These are phyloP conservation scores for Tineola bisselliella DNA, from an alignment of 2,888 invertebrate genomes.

Conservation along the genomic window DNA sequence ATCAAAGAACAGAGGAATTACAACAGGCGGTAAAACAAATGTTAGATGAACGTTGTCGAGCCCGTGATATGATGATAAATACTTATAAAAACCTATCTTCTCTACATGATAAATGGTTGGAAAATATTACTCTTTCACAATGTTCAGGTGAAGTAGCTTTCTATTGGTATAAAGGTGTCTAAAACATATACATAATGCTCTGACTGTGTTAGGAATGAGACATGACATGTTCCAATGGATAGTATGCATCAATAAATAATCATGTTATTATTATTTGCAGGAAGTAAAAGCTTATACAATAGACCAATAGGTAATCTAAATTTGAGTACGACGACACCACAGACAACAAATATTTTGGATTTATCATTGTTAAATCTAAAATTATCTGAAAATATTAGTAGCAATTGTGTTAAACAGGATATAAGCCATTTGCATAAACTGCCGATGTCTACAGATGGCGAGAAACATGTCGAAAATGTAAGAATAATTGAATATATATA, in stretches of 20 bases:
- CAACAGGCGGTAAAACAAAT: conserved; percentile 75
- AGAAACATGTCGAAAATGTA: conserved; percentile 70
- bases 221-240: no score
- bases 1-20: conserved; percentile 74
- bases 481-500: no score
- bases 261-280: background rate
- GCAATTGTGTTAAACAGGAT: conserved; percentile 53
- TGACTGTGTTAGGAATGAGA: no score
- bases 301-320: conserved; percentile 61
- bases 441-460: conserved; percentile 59
- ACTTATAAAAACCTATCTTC: conserved; percentile 70
- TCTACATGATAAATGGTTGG: conserved; percentile 56
- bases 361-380: conserved; percentile 70
- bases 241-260: no score
- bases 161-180: no score
- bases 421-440: conserved; percentile 45
- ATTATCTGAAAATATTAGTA: conserved; percentile 69
- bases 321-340: conserved; percentile 50
- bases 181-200: no score
- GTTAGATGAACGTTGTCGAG: conserved; percentile 74
- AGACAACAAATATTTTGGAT: conserved; percentile 72
- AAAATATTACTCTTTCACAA: conserved; percentile 53
- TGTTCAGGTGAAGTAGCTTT: conserved; percentile 29
- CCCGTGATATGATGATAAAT: conserved; percentile 71
- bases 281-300: conserved; percentile 41